Conservation (phyloP, 2,888 invertebrate genomes). For the Metopia argyrocephala region DNA sequence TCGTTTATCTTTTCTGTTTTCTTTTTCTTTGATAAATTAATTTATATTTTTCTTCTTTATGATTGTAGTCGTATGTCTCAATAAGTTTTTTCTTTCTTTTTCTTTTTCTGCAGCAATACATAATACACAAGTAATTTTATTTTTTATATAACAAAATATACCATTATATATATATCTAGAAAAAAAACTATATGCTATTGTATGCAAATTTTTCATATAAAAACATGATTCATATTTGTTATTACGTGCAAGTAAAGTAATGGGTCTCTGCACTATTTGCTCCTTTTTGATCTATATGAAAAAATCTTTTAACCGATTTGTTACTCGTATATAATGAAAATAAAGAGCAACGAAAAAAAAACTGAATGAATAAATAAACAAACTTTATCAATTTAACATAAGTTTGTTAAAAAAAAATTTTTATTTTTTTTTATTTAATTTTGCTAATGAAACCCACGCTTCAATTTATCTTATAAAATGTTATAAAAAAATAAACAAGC, state of each 20-base stretch:
- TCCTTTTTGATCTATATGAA: constrained; percentile 49
- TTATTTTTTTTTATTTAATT: constrained; percentile 32
- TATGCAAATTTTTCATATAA: constrained; percentile 60
- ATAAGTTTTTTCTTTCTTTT: constrained; percentile 13
- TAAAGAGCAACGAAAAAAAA: not conserved
- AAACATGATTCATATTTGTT: constrained; percentile 64
- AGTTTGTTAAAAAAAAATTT: constrained; percentile 25
- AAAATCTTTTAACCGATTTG: constrained; percentile 47
- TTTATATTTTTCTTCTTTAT: constrained; percentile 10
- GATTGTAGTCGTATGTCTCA: constrained; percentile 31
- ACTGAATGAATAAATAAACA: not conserved
- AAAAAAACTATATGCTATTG: constrained; percentile 35
- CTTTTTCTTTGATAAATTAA: not conserved
- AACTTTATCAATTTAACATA: constrained; percentile 42
- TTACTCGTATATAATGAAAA: constrained; percentile 24
- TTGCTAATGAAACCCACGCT: constrained; percentile 56
- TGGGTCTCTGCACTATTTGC: constrained; percentile 48
- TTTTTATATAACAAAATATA: constrained; percentile 43
- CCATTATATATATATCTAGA: not conserved
- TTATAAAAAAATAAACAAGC: constrained; percentile 15
- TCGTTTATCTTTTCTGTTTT: constrained; percentile 16
- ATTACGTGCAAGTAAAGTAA: constrained; percentile 55
- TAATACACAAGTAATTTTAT: constrained; percentile 12
- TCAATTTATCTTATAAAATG: constrained; percentile 47
- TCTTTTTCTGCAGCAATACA: no score